Percentiles rank a stretch among this genome's conserved stretches.
Conservation (phyloP, 2,113 vertebrate species). For the Pycnonotus jocosus region DNA sequence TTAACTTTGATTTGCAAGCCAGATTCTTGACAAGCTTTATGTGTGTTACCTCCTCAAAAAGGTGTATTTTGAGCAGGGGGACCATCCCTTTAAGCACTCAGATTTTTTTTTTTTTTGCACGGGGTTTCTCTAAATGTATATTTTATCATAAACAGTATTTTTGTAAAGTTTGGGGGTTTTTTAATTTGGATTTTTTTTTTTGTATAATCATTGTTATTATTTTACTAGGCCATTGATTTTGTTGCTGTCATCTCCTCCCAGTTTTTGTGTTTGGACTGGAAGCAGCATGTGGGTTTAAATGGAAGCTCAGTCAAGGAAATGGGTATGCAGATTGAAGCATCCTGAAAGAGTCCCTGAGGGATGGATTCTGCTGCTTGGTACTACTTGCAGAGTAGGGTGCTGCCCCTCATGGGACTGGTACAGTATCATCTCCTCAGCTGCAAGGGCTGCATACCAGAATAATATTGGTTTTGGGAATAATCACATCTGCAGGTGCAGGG, state of each 20-base stretch:
- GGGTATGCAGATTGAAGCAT: neutral
- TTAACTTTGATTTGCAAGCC: slow-evolving; percentile 72
- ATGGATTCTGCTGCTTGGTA: neutral
- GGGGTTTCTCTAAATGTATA: neutral
- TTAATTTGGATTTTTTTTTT: neutral
- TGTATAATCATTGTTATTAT: neutral
- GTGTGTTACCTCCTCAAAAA: slow-evolving; percentile 33
- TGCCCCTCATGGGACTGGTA: neutral
- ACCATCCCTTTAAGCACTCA: neutral
- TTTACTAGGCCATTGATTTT: neutral
- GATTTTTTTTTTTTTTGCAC: too few species aligned
- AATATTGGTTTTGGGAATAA: neutral
- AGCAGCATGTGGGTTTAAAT: neutral
- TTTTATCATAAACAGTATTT: neutral
- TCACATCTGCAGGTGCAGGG: neutral
- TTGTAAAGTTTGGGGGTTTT: neutral
- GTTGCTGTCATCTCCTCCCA: neutral
- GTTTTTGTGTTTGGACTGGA: neutral
- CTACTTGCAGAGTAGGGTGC: neutral
- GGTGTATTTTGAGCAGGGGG: neutral
- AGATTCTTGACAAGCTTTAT: slow-evolving; percentile 50
- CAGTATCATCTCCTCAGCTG: neutral
- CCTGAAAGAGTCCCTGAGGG: neutral
- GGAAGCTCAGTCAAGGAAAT: neutral
- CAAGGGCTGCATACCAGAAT: neutral